Evolutionary conservation across 1,140 invertebrate genomes (phyloP).

Genomic region (Drosophila pseudoobscura): DNA sequence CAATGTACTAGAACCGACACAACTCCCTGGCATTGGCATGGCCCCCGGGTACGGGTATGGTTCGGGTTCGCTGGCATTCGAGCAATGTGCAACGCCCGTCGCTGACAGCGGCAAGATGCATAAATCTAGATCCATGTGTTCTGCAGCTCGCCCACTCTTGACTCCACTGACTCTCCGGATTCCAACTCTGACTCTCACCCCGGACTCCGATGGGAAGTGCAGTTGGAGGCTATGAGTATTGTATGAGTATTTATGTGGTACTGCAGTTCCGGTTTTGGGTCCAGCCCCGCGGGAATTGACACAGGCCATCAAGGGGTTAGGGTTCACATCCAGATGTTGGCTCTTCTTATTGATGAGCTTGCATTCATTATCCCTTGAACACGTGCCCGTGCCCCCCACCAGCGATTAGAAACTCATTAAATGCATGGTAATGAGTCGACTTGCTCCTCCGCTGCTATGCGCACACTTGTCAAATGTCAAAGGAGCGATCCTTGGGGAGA

Average conservation of each 20-base stretch:
- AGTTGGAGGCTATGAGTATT: conserved; percentile 18
- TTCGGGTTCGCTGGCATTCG: conserved; percentile 47
- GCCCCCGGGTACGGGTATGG: conserved; percentile 13
- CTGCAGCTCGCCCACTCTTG: conserved; percentile 18
- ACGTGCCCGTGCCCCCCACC: conserved; percentile 53
- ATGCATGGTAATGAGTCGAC: conserved; percentile 76
- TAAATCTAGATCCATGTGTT: conserved; percentile 68
- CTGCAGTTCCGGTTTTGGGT: conserved; percentile 39
- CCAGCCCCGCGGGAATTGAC: conserved; percentile 43
- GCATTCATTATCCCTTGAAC: conserved; percentile 70
- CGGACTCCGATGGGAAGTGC: conserved; percentile 7
- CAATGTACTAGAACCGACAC: conserved; percentile 73
- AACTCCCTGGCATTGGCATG: conserved; percentile 11
- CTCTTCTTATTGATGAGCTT: conserved; percentile 56
- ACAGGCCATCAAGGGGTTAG: conserved; percentile 64
- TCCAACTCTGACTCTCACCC: conserved; percentile 4
- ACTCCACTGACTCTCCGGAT: conserved; percentile 3
- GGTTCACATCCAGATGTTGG: conserved; percentile 50
- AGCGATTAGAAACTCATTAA: conserved; percentile 83
- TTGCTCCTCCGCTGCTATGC: conserved; percentile 16
- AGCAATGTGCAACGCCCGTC: conserved; percentile 63
- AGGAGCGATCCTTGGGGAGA: conserved; percentile 44
- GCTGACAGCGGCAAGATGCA: conserved; percentile 59
- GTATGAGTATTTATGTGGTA: conserved; percentile 1
- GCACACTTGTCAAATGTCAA: conserved; percentile 63